A percentile compares a stretch with the other conserved stretches of the same genome.
Evolutionary conservation across 1,140 invertebrate species (phyloP).

Genomic region (Drosophila ficusphila): DNA sequence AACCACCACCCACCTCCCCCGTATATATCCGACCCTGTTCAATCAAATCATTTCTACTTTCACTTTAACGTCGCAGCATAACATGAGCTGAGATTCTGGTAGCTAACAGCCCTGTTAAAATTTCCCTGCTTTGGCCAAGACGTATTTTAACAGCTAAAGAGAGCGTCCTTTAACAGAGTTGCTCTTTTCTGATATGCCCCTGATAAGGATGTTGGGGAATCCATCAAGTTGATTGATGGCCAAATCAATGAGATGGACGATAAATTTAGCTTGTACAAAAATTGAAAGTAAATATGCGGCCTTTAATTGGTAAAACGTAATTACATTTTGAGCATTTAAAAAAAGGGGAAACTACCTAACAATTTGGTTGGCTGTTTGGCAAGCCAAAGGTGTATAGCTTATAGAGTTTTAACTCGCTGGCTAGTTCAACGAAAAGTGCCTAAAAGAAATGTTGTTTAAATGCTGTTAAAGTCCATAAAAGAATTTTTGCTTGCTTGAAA

Average conservation of each 20-base stretch:
- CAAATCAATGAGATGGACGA: constrained; percentile 1
- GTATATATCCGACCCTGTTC: constrained; percentile 42
- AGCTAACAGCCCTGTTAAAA: constrained; percentile 49
- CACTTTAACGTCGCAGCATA: constrained; percentile 40
- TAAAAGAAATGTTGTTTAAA: no score
- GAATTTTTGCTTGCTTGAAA: not conserved
- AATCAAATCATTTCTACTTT: constrained; percentile 61
- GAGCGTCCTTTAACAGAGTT: constrained; percentile 5
- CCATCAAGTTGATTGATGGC: constrained; percentile 38
- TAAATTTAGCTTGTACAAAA: constrained; percentile 10
- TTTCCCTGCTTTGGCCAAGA: constrained; percentile 37
- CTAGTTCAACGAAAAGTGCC: no score
- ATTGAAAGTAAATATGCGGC: constrained; percentile 21
- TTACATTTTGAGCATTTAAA: no score
- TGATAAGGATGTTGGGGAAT: constrained; percentile 26
- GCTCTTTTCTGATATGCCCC: not conserved
- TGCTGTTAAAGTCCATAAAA: no score
- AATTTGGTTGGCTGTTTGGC: no score
- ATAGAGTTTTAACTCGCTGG: no score
- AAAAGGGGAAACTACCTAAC: no score
- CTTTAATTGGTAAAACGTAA: constrained; percentile 25
- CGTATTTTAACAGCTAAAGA: constrained; percentile 52
- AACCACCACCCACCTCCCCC: not conserved
- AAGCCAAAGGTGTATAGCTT: no score
- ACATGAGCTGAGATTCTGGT: constrained; percentile 4